Conservation (phyloP, 2,888 invertebrate genomes). For the Carterocephalus palaemon region DNA sequence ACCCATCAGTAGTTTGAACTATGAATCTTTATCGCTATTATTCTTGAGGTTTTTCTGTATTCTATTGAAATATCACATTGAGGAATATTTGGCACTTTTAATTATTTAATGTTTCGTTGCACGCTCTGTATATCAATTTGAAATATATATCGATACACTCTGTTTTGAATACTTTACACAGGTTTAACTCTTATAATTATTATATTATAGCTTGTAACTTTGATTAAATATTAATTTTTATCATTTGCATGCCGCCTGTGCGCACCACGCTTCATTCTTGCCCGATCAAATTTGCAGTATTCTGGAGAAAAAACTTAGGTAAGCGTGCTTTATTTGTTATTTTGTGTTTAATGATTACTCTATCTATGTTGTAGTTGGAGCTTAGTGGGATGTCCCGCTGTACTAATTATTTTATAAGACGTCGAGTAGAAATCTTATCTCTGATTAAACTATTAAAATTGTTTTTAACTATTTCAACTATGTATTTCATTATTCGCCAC, state of each 20-base stretch:
- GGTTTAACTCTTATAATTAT: background rate
- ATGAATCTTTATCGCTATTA: too few relatives aligned
- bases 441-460: too few relatives aligned
- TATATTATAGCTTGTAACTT: conserved; percentile 47
- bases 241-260: conserved; percentile 79
- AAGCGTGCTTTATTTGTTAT: conserved; percentile 63
- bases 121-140: background rate
- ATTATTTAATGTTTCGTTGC: too few relatives aligned
- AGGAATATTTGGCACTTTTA: too few relatives aligned
- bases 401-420: too few relatives aligned
- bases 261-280: conserved; percentile 78
- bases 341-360: conserved; percentile 32
- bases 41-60: too few relatives aligned
- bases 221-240: conserved; percentile 71
- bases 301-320: conserved; percentile 92
- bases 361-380: background rate
- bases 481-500: too few relatives aligned
- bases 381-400: too few relatives aligned
- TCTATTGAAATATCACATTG: too few relatives aligned
- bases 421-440: too few relatives aligned
- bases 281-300: conserved; percentile 82
- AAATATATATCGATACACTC: background rate
- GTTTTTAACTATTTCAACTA: too few relatives aligned
- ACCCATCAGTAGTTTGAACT: too few relatives aligned
- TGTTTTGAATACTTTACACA: background rate